Evolutionary conservation across 2,888 invertebrate genomes (phyloP).

Genomic region (Andrena marginata): DNA sequence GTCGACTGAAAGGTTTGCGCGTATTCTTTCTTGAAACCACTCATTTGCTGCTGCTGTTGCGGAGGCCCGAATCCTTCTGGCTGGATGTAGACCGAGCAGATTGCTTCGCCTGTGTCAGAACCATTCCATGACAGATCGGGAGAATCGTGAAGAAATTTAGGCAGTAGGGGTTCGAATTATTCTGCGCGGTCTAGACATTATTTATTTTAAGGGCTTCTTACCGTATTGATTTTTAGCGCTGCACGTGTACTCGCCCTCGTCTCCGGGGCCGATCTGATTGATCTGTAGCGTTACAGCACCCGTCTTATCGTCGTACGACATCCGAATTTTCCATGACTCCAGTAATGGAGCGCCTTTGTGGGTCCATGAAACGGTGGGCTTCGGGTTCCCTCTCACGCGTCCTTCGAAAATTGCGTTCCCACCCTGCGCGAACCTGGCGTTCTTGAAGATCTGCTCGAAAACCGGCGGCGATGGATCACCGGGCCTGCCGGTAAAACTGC

Average conservation of each 20-base stretch:
- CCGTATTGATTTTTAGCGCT: constrained; percentile 97
- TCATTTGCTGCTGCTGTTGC: constrained; percentile 86
- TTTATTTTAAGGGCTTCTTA: constrained; percentile 49
- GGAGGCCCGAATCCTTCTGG: constrained; percentile 93
- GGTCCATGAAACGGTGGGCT: constrained; percentile 96
- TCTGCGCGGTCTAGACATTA: no score
- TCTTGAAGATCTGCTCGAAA: constrained; percentile 97
- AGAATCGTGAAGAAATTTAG: no score
- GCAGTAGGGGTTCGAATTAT: no score
- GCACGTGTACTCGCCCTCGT: constrained; percentile 98
- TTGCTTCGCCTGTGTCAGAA: constrained; percentile 90
- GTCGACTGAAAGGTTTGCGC: constrained; percentile 88
- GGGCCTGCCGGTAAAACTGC: constrained; percentile 86
- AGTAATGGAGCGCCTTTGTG: constrained; percentile 93
- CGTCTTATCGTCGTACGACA: constrained; percentile 95
- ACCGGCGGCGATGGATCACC: constrained; percentile 96
- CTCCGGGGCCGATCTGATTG: constrained; percentile 97
- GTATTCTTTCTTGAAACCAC: constrained; percentile 88
- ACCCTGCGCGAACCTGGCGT: constrained; percentile 97
- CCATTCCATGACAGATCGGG: not conserved
- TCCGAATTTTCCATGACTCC: constrained; percentile 94
- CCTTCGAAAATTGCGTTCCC: constrained; percentile 97
- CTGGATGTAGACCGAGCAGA: constrained; percentile 97
- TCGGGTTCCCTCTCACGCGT: constrained; percentile 95
- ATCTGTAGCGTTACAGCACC: constrained; percentile 97